Evolutionary conservation across 2,797 vertebrate species (phyloP), one percentile per base, ranked within the genome.

Genomic region (Arnoldichthys spilopterus): DNA sequence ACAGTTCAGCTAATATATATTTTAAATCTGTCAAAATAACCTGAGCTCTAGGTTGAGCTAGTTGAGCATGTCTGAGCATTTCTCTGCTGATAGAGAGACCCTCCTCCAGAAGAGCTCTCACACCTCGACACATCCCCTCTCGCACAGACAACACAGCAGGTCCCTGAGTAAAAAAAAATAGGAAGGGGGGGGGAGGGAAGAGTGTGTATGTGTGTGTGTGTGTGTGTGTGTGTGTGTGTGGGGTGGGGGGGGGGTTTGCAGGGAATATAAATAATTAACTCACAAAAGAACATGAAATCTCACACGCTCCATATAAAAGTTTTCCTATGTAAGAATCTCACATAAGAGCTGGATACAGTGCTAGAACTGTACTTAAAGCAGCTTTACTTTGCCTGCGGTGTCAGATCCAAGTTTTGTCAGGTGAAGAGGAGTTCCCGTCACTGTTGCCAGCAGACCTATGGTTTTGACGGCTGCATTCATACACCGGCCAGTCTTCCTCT

Each of bases 41-140:
- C 91, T 93, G 87, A 77, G 92, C 91, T 64, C 87, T 92, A 56
- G 94, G 88, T 74, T 69, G 62, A 45, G 85, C 88, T 77, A 92
- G 85, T 76, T 87, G 80, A 51, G 96, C 91, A n/a, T 94, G 91
- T 76, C 86, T 89, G 69, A 91, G 88, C 85, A 96, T 92, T 12
- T 83, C 88, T 76, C 85, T 88, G 63, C 91, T 85, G 83, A 92
- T 91, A 45, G 83, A 90, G 56, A 95, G 84, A 40, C 91, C 92
- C 3, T 90, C 87, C 62, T 93, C 90, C 30, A 95, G 69, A 0
- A 99, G 92, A 56, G 91, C 91, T 11, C 83, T 76, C 74, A 97
- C 28, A 12, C 97, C 97, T 51, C 86, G 90, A 64, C 56, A 49
- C 28, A 90, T 78, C 62, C 97, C 97, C 20, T 93, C 92, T 81